phyloP scores from a whole-genome alignment of 2,113 vertebrate species.

The Nymphicus hollandicus region DNA sequence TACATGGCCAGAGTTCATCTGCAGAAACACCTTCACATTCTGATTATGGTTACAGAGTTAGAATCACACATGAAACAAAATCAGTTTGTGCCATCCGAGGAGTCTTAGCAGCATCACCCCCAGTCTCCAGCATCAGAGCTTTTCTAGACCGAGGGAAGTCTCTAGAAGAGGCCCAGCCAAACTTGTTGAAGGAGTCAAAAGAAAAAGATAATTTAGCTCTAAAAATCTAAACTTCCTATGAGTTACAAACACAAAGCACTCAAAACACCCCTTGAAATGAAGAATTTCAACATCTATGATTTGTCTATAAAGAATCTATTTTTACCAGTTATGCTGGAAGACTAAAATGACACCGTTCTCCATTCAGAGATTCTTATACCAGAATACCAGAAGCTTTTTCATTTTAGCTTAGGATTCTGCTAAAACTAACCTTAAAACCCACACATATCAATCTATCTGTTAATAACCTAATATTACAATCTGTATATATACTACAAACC shows the following conservation, averaged over 20 bases:
- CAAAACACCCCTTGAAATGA: background rate
- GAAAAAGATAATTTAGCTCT: background rate
- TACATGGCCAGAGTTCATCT: background rate
- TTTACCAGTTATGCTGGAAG: background rate
- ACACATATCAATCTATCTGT: constrained; percentile 22
- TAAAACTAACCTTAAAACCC: constrained; percentile 27
- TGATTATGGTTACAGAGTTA: background rate
- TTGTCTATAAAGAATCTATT: background rate
- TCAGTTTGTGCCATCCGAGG: background rate
- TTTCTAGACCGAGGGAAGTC: background rate
- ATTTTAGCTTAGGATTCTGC: background rate
- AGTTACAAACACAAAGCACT: background rate
- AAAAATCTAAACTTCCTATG: background rate
- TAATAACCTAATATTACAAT: constrained; percentile 32
- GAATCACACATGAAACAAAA: background rate
- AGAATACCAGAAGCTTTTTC: background rate
- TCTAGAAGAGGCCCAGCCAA: background rate
- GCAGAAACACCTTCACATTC: background rate
- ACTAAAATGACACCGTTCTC: background rate
- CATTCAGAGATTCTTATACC: background rate
- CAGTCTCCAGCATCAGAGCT: background rate
- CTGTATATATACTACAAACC: background rate
- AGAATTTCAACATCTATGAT: background rate
- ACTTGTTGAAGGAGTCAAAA: background rate
- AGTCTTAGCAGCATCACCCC: background rate